Evolutionary conservation across 2,113 vertebrate genomes (phyloP), one percentile per base, ranked within the genome.

Genomic region (Cygnus buccinator): DNA sequence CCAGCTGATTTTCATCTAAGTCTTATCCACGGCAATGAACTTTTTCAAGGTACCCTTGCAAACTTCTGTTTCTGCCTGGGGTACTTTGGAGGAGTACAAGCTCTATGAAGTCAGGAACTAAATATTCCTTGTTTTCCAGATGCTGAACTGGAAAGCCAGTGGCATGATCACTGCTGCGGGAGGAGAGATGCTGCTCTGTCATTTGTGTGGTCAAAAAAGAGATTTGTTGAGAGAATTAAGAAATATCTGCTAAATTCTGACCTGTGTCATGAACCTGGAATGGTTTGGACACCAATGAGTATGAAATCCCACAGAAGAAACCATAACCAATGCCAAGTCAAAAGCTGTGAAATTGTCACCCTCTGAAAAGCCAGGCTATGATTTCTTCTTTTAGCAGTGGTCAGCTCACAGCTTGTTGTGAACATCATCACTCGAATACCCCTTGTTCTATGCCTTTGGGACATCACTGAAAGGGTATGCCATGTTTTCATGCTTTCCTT

Each of bases 401-500:
- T 20, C 61, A 35, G 13, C 82, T 76, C 58, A 16, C 26, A 68
- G 46, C 76, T 96, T 88, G 13, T 25, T 87, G 84, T 37, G 83
- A 87, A 90, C 22, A 20, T 48, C 62, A 84, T 55, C 76, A 20
- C 43, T 75, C 26, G 12, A 61, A 52, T 23, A 70, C 73, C 85
- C 87, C 52, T 78, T 68, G 59, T 54, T 70, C 94, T 65, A 57
- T 85, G 86, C 91, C 77, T 39, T 1, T 59, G 74, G 87, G 81
- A 78, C 43, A 20, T 2, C n/a, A 82, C 94, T 88, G 61, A 84
- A 97, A 95, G 93, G 83, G 76, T 33, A 33, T 1, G 7, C 63
- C 44, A 55, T 77, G 83, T 62, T 85, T 43, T 94, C 39, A 17
- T 89, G 48, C 85, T 97, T 97, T 91, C 44, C 46, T 93, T 96